Percentiles rank a stretch among this genome's conserved stretches.
phyloP scores from a whole-genome alignment of 1,140 invertebrate species.

The Parasteatoda tepidariorum region DNA sequence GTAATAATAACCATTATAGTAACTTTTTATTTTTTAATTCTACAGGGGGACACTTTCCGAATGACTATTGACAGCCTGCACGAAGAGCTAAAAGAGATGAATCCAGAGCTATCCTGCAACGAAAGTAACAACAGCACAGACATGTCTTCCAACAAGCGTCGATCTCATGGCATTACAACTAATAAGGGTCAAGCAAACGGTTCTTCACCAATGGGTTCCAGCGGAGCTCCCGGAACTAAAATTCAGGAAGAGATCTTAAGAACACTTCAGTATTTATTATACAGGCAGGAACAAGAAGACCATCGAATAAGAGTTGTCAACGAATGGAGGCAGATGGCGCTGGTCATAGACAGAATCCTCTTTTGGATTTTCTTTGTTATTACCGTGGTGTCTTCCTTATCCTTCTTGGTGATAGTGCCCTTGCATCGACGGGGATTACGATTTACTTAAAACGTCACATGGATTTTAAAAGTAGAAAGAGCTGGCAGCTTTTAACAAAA shows the following conservation, averaged over 20 bases:
- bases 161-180: not conserved
- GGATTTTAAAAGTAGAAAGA: too few species aligned
- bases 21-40: too few species aligned
- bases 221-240: not conserved
- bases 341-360: constrained; percentile 73
- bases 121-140: constrained; percentile 10
- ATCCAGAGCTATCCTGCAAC: constrained; percentile 29
- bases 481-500: too few species aligned
- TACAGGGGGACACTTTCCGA: constrained; percentile 31
- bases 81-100: constrained; percentile 52
- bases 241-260: constrained; percentile 66
- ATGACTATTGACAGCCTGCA: constrained; percentile 41
- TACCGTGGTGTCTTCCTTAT: constrained; percentile 71
- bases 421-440: constrained; percentile 66
- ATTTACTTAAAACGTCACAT: constrained; percentile 50
- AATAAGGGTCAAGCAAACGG: constrained; percentile 34
- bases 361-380: constrained; percentile 74
- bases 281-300: constrained; percentile 67
- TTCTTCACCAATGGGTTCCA: not conserved
- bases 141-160: constrained; percentile 24
- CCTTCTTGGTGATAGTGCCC: constrained; percentile 71
- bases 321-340: constrained; percentile 73
- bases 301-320: constrained; percentile 68
- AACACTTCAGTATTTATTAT: constrained; percentile 65
- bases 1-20: too few species aligned